Base-by-base conservation (phyloP, 1,140 invertebrate species). In the Tetramorium alpestre region DNA sequence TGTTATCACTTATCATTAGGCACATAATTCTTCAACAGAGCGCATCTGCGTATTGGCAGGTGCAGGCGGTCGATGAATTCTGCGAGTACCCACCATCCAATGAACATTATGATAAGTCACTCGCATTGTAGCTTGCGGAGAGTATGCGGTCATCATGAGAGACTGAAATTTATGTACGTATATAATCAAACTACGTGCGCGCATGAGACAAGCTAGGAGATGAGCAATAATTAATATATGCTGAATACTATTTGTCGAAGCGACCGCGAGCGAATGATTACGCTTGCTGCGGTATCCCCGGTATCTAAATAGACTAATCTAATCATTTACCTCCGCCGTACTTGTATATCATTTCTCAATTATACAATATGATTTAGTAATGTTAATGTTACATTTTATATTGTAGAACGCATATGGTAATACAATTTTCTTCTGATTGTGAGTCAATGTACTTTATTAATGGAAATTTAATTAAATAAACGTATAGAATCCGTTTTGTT, bases 301-400 rank as follows among this genome's bases (percentile, higher is more conserved):
- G 47, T 81, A 69, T 69, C 77, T 54, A 81, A 81, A 81, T 81
- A 69, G 47, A 81, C 62, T 81, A 51, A 69, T 81, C 77, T 41
- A 67, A 69, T 81, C 62, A 41, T 81, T 69, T 69, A 54, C 47
- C 10, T 18, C 13, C 33, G 13, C 11, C 1, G 25, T 16, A 51
- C 10, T 8, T 47, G 33, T 25, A 13, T 28, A 64, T 6, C 11
- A 22, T 44, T 70, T 65, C 51, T 54, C 65, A 49, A 28, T 58
- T 56, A 56, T 56, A 16, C 25, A 13, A 56, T 18, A 4, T 70
- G 44, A 44, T 58, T 51, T 67, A 44, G 6, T 70, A 41, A 69
- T 18, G 16, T 56, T 28, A 62, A 65, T 33, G 33, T 33, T 33
- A 4, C 16, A 18, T 38, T 28, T 33, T 22, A 18, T 28, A 16